phyloP scores from a whole-genome alignment of 2,888 invertebrate species.

The Mythimna pallens region DNA sequence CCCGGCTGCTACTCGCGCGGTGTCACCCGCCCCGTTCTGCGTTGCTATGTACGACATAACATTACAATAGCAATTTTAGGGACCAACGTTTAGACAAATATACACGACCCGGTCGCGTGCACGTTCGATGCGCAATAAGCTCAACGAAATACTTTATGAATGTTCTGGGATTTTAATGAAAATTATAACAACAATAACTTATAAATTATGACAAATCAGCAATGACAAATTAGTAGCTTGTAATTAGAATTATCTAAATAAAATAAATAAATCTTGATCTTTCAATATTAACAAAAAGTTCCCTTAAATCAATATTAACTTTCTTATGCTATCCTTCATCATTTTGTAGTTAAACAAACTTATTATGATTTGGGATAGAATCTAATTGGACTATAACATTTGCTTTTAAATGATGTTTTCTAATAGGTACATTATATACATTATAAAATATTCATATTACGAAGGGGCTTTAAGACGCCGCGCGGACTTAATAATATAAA shows the following conservation, averaged over 20 bases:
- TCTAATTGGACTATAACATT: background rate
- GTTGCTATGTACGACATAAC: constrained; percentile 76
- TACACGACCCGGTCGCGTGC: constrained; percentile 83
- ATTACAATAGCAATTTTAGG: constrained; percentile 89
- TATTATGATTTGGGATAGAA: background rate
- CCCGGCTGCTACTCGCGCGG: constrained; percentile 84
- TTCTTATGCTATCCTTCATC: constrained; percentile 25
- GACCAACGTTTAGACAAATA: constrained; percentile 91
- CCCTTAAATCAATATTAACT: constrained; percentile 32
- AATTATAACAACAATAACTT: constrained; percentile 54
- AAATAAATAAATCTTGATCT: constrained; percentile 43
- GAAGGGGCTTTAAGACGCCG: constrained; percentile 80
- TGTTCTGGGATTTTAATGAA: constrained; percentile 62
- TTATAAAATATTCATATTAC: constrained; percentile 27
- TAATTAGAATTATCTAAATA: constrained; percentile 54
- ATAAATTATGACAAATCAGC: constrained; percentile 42
- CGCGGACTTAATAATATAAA: constrained; percentile 78
- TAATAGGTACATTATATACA: constrained; percentile 3
- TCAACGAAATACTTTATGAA: constrained; percentile 76
- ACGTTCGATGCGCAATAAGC: constrained; percentile 78
- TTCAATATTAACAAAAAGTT: constrained; percentile 49
- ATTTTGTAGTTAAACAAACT: constrained; percentile 33
- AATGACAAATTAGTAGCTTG: constrained; percentile 55
- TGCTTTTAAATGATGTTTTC: constrained; percentile 6
- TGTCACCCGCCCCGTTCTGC: constrained; percentile 78